A percentile compares a stretch with the other conserved stretches of the same genome.
These are phyloP conservation scores for Ptychobarbus kaznakovi DNA, from an alignment of 2,797 vertebrate genomes.

Conservation along the genomic window DNA sequence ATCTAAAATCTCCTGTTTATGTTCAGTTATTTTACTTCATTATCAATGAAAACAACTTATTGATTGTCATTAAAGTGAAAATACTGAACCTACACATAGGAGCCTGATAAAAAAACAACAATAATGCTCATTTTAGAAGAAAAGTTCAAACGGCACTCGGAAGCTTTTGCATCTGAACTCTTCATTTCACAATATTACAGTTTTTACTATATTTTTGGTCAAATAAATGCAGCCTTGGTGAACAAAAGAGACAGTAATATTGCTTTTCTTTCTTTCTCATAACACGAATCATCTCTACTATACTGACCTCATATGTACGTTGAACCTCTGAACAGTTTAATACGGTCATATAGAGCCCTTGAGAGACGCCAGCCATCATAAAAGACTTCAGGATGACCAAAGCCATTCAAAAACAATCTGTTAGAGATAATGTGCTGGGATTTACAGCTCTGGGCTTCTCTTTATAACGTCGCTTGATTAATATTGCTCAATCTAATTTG, in stretches of 20 bases:
- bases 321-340: conserved; percentile 9
- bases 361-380: neutral
- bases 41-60: too few species aligned
- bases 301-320: neutral
- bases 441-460: neutral
- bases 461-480: conserved; percentile 19
- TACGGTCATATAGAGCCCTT: neutral
- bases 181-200: neutral
- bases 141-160: neutral
- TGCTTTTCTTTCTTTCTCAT: neutral
- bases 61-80: neutral
- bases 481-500: conserved; percentile 23
- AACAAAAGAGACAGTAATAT: neutral
- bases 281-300: neutral
- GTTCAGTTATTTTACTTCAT: too few species aligned
- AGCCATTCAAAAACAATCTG: conserved; percentile 2
- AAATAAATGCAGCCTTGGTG: neutral
- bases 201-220: neutral
- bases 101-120: neutral
- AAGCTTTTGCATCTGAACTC: too few species aligned
- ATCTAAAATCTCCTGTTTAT: too few species aligned
- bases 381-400: conserved; percentile 8
- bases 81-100: too few species aligned
- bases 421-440: conserved; percentile 4
- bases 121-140: neutral